Evolutionary conservation across 1,140 invertebrate species (phyloP).

Genomic region (Drosophila mayri): DNA sequence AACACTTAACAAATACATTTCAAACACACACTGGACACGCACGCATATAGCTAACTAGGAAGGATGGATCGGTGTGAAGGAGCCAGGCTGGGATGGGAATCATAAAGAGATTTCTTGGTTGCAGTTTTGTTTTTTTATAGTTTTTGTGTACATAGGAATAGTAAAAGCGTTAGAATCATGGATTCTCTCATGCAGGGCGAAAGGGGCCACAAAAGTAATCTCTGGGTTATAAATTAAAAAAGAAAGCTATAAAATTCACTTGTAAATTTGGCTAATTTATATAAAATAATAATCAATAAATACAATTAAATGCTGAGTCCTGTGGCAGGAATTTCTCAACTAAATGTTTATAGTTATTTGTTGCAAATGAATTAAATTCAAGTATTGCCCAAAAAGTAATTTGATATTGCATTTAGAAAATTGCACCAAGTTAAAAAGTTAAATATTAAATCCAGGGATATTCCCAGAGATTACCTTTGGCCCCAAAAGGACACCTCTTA

Average conservation of each 20-base stretch:
- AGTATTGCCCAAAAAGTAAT: slow-evolving; percentile 1
- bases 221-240: not conserved
- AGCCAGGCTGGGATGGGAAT: not conserved
- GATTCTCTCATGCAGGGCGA: slow-evolving; percentile 12
- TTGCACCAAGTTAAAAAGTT: not conserved
- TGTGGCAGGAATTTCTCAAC: not conserved
- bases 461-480: slow-evolving; percentile 6
- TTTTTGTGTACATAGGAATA: slow-evolving; percentile 43
- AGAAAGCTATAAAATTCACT: not conserved
- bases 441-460: not conserved
- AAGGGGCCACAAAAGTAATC: slow-evolving; percentile 2
- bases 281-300: not conserved
- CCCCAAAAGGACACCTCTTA: not conserved
- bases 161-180: slow-evolving; percentile 42
- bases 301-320: not conserved
- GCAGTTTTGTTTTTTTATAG: not conserved
- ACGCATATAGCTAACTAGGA: slow-evolving; percentile 31
- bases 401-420: not conserved
- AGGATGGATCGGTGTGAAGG: slow-evolving; percentile 7
- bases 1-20: slow-evolving; percentile 67
- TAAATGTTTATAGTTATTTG: not conserved
- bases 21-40: slow-evolving; percentile 27
- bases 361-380: slow-evolving; percentile 5
- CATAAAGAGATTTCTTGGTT: slow-evolving; percentile 3
- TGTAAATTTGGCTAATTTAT: not conserved